phyloP scores from a whole-genome alignment of 2,113 vertebrate species.

The Halichoeres trimaculatus region DNA sequence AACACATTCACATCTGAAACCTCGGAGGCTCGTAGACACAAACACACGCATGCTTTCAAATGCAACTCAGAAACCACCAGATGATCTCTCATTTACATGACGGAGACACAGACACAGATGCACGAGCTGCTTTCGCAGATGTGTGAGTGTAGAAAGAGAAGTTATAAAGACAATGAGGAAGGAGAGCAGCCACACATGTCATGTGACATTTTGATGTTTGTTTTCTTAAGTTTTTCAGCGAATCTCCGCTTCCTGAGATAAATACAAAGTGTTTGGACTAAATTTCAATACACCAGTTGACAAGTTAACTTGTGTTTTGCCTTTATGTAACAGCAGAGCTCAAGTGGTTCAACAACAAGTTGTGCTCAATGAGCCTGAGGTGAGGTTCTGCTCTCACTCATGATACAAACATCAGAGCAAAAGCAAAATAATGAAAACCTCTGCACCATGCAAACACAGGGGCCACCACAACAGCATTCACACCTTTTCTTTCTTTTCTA shows the following conservation, averaged over 20 bases:
- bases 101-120: not conserved
- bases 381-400: not conserved
- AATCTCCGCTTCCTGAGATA: not conserved
- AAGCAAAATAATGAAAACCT: slow-evolving; percentile 1
- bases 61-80: not conserved
- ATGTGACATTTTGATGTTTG: slow-evolving; percentile 7
- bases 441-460: not conserved
- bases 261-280: not conserved
- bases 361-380: slow-evolving; percentile 28
- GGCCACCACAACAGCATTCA: too few relatives aligned
- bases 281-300: not conserved
- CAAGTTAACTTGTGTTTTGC: not conserved
- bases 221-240: not conserved
- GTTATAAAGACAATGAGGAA: slow-evolving; percentile 33
- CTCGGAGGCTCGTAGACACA: not conserved
- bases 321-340: slow-evolving; percentile 14
- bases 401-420: slow-evolving; percentile 11
- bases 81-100: not conserved
- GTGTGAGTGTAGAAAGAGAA: not conserved
- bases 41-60: not conserved
- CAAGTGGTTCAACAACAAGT: slow-evolving; percentile 30
- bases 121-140: not conserved
- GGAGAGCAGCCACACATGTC: not conserved
- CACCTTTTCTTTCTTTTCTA: too few relatives aligned
- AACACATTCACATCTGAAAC: slow-evolving; percentile 9